phyloP scores from a whole-genome alignment of 2,113 vertebrate species.

The Pagrus major region DNA sequence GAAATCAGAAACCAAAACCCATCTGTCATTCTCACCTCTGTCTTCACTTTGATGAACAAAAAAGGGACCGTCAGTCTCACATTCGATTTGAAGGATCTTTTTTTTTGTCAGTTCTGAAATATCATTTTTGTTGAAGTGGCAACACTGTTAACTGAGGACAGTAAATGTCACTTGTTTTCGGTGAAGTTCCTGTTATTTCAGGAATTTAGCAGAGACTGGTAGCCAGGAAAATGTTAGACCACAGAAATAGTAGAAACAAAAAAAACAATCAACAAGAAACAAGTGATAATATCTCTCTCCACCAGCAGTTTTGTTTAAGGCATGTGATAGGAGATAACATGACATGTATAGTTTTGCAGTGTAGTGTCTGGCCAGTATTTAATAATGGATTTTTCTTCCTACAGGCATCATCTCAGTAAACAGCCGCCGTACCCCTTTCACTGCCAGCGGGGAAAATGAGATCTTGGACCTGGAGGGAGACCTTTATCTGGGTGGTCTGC shows the following conservation, averaged over 20 bases:
- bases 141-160: neutral
- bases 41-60: constrained; percentile 19
- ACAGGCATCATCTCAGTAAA: constrained; percentile 98
- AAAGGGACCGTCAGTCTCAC: neutral
- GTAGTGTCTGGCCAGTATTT: neutral
- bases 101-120: neutral
- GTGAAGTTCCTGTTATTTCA: constrained; percentile 14
- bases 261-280: neutral
- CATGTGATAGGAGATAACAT: neutral
- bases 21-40: constrained; percentile 8
- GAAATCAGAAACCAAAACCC: neutral
- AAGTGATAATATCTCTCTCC: neutral
- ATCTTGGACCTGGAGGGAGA: constrained; percentile 97
- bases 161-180: constrained; percentile 8
- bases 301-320: neutral
- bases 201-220: constrained; percentile 1
- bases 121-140: neutral
- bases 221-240: neutral
- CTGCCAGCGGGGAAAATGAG: constrained; percentile 96
- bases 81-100: neutral
- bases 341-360: constrained; percentile 1
- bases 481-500: constrained; percentile 96
- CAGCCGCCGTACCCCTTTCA: constrained; percentile 94
- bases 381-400: constrained; percentile 32
- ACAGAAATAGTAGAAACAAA: neutral